Percentiles rank a stretch among this genome's conserved stretches.
phyloP scores from a whole-genome alignment of 2,113 vertebrate species.

The Oreotrochilus melanogaster region DNA sequence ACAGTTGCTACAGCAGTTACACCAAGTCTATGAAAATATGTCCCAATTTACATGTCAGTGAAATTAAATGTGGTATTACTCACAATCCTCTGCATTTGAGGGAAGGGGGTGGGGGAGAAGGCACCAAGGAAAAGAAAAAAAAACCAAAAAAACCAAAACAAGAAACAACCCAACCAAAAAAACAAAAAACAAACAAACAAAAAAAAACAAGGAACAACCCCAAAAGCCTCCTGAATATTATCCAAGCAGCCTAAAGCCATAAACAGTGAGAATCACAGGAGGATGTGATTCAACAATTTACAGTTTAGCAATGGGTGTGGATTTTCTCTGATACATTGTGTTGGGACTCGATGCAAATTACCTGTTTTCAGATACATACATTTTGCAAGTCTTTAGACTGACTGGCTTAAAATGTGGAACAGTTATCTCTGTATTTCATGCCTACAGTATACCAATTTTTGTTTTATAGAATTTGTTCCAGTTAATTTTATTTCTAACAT shows the following conservation, averaged over 20 bases:
- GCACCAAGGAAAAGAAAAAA: neutral
- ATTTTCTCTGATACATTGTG: conserved; percentile 33
- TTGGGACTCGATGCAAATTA: conserved; percentile 24
- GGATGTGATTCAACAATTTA: neutral
- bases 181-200: no score
- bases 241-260: neutral
- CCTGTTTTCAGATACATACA: conserved; percentile 20
- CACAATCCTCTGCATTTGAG: neutral
- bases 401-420: conserved; percentile 30
- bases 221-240: neutral
- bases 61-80: neutral
- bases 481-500: conserved; percentile 39
- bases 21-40: neutral
- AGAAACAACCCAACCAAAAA: no score
- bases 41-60: neutral
- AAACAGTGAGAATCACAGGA: neutral
- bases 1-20: neutral
- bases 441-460: neutral
- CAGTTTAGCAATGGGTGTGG: conserved; percentile 4
- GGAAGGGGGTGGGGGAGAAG: no score
- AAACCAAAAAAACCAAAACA: no score
- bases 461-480: conserved; percentile 38
- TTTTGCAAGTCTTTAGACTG: conserved; percentile 20
- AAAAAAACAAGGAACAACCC: accelerated
- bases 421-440: conserved; percentile 52